These are phyloP conservation scores for Cerastis leucographa DNA, from an alignment of 2,888 invertebrate genomes.

Conservation along the genomic window DNA sequence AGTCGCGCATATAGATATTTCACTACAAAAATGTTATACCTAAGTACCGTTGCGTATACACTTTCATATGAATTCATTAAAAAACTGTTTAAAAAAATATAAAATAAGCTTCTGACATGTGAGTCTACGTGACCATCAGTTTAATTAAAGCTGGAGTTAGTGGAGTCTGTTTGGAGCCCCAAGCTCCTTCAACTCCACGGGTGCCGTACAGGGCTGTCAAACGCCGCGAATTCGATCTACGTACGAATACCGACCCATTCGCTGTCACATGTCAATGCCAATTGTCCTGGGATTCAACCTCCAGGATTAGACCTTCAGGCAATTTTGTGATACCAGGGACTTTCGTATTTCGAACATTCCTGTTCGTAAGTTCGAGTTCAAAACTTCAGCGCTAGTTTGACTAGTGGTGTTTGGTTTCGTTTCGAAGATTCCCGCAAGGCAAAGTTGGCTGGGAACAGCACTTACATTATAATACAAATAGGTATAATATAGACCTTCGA, in stretches of 20 bases:
- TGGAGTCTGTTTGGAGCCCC: conserved; percentile 64
- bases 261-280: conserved; percentile 62
- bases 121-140: conserved; percentile 68
- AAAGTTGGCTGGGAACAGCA: conserved; percentile 28
- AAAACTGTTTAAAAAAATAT: too few relatives aligned
- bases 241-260: conserved; percentile 49
- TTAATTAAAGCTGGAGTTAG: conserved; percentile 79
- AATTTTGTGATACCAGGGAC: conserved; percentile 34
- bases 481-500: not conserved
- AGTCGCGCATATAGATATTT: too few relatives aligned
- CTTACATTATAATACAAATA: conserved; percentile 10
- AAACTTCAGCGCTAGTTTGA: conserved; percentile 42
- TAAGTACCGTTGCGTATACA: too few relatives aligned
- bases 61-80: too few relatives aligned
- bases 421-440: conserved; percentile 14
- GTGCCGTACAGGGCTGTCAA: conserved; percentile 66
- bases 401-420: conserved; percentile 49
- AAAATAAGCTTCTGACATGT: conserved; percentile 59
- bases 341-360: conserved; percentile 37
- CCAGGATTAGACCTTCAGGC: too few relatives aligned
- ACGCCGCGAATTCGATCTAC: conserved; percentile 44
- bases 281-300: conserved; percentile 60
- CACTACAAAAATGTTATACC: too few relatives aligned
- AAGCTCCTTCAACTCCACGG: conserved; percentile 61
- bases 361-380: not conserved